Evolutionary conservation across 2,888 invertebrate genomes (phyloP).

Genomic region (Meteorus colon): DNA sequence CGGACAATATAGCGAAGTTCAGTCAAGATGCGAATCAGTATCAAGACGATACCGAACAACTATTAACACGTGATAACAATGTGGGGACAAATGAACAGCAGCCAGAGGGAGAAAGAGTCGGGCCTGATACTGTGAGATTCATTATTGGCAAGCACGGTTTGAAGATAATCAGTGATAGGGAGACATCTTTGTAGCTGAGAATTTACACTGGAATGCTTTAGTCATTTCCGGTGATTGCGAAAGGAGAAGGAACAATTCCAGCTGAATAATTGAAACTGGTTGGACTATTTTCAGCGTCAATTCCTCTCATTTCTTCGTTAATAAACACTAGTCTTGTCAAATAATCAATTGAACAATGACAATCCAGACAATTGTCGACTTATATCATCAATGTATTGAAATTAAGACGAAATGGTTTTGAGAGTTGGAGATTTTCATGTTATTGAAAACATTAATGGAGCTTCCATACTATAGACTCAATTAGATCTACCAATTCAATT

Average conservation of each 20-base stretch:
- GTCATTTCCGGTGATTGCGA: constrained; percentile 30
- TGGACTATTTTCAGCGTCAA: not conserved
- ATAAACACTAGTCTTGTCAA: not conserved
- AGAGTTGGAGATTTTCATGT: not conserved
- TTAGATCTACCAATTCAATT: not conserved
- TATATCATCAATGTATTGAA: not conserved
- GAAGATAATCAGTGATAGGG: constrained; percentile 85
- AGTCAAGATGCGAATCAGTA: constrained; percentile 48
- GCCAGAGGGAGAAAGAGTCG: constrained; percentile 55
- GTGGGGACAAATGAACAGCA: constrained; percentile 47
- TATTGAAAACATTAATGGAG: constrained; percentile 20
- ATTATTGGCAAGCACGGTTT: constrained; percentile 86
- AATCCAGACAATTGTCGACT: not conserved
- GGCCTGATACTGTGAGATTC: constrained; percentile 79
- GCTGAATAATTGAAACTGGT: not conserved
- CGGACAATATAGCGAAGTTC: constrained; percentile 61
- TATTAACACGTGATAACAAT: constrained; percentile 31
- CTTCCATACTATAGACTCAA: constrained; percentile 16
- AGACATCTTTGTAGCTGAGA: constrained; percentile 76
- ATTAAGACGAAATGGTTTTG: not conserved
- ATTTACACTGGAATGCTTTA: constrained; percentile 56
- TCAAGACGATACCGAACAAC: constrained; percentile 32
- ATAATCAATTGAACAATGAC: not conserved
- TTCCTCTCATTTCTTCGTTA: not conserved
- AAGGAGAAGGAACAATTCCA: not conserved